Evolutionary conservation across 1,140 invertebrate genomes (phyloP).

Genomic region (Mactra quadrangularis): DNA sequence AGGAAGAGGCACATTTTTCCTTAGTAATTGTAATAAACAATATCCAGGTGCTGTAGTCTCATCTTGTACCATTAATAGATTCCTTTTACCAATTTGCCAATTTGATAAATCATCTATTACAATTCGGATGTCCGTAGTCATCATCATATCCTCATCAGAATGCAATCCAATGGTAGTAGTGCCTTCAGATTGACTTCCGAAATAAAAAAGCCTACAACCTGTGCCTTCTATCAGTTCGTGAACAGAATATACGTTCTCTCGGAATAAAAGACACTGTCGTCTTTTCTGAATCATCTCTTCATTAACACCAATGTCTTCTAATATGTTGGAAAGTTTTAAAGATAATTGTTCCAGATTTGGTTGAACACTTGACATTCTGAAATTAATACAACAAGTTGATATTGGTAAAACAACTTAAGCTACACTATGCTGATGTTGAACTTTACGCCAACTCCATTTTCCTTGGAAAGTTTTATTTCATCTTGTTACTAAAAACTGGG

Average conservation of each 20-base stretch:
- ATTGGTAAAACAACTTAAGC: too few species aligned
- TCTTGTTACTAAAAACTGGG: too few species aligned
- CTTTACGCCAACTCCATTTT: too few species aligned
- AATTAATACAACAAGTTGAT: too few species aligned
- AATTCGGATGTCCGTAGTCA: background rate
- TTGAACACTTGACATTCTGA: too few species aligned
- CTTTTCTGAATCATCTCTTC: too few species aligned
- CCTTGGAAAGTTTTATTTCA: too few species aligned
- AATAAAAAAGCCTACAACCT: background rate
- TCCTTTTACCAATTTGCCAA: background rate
- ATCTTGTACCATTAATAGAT: conserved; percentile 3
- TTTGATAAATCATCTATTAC: conserved; percentile 2
- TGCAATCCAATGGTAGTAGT: conserved; percentile 1
- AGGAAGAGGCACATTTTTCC: background rate
- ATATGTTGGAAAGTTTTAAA: too few species aligned
- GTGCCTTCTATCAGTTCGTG: background rate
- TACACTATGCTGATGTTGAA: too few species aligned
- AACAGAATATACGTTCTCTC: background rate
- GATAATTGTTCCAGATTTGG: too few species aligned
- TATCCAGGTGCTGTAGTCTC: conserved; percentile 5
- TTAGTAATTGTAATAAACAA: background rate
- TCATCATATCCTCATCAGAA: background rate
- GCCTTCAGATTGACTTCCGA: conserved; percentile 4
- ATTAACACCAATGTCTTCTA: too few species aligned
- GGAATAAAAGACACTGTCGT: too few species aligned